Conservation (phyloP, 1,140 invertebrate species). For the Stegodyphus mimosarum region DNA sequence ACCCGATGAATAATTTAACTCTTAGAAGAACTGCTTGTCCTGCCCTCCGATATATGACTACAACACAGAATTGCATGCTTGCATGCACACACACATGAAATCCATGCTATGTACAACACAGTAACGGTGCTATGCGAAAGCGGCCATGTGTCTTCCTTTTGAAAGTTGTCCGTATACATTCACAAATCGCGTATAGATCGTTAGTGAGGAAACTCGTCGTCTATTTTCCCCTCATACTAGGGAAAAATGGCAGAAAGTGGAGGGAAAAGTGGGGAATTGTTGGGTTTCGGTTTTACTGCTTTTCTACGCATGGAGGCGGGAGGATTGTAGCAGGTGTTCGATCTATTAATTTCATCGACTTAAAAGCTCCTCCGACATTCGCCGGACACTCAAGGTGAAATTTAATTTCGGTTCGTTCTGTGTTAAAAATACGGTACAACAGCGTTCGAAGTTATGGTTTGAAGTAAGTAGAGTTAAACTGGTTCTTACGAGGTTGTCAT, state of each 20-base stretch:
- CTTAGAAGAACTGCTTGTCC: not conserved
- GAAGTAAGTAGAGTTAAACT: no score
- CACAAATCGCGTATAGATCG: constrained; percentile 3
- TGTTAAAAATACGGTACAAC: no score
- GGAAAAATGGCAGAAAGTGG: not conserved
- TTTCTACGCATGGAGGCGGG: not conserved
- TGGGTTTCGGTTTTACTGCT: not conserved
- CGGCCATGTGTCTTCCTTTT: constrained; percentile 28
- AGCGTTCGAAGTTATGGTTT: no score
- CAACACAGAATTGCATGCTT: constrained; percentile 20
- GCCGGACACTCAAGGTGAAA: no score
- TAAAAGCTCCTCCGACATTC: not conserved
- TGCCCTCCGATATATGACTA: constrained; percentile 29
- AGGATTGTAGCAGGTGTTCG: not conserved
- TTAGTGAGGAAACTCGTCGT: not conserved
- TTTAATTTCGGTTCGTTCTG: no score
- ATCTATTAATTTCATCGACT: not conserved
- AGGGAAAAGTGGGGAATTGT: not conserved
- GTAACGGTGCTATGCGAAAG: not conserved
- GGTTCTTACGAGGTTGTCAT: no score
- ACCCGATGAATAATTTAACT: constrained; percentile 47
- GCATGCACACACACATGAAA: not conserved
- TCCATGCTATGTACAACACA: no score
- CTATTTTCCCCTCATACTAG: not conserved
- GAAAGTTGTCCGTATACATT: constrained; percentile 18